Base-by-base conservation (phyloP, 2,888 invertebrate species). In the Dicyrtomina minuta region DNA sequence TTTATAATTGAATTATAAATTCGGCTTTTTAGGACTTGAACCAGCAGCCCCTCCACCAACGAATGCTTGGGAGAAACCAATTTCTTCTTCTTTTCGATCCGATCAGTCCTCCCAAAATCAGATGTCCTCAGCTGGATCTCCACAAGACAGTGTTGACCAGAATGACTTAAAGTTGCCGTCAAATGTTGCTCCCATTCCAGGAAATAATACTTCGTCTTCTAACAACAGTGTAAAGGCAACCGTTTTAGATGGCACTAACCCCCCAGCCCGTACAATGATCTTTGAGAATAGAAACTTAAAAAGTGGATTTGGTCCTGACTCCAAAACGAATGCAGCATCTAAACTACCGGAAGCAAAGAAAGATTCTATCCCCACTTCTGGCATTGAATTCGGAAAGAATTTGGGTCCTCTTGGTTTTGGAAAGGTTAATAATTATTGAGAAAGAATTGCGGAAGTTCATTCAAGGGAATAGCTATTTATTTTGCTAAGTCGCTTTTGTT, bases 271-370 rank as follows among this genome's bases (percentile, higher is more conserved):
- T 60, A 77, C 78, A 4, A 75, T 78, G 72, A 76, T 78, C 26
- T 78, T 78, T 71, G 77, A 77, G 67, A 78, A 78, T 58, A 73
- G 73, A 5, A 75, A 78, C 59, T 74, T 72, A 33, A 78, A 76
- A 55, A 68, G 60, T 17, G 71, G 72, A 10, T 71, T 70, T 15
- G 71, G 62, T 24, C 13, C 68, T 1, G 62, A 60, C 15, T 72
- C 67, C 1, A 68, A 65, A 15, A 51, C 20, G 1, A 62, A 27
- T 24, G 17, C 51, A 15, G 44, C 58, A 10, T 46, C 51, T 6
- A 67, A 53, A 66, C 27, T 66, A 8, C 68, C 62, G 0, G 60
- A 69, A 17, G 49, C 41, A 13, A 73, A 73, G 53, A 74, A 72
- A 44, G 73, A 72, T 22, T 53, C 59, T 26, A 41, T 51, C 27